phyloP scores from a whole-genome alignment of 2,888 invertebrate species.

The Tholera decimalis region DNA sequence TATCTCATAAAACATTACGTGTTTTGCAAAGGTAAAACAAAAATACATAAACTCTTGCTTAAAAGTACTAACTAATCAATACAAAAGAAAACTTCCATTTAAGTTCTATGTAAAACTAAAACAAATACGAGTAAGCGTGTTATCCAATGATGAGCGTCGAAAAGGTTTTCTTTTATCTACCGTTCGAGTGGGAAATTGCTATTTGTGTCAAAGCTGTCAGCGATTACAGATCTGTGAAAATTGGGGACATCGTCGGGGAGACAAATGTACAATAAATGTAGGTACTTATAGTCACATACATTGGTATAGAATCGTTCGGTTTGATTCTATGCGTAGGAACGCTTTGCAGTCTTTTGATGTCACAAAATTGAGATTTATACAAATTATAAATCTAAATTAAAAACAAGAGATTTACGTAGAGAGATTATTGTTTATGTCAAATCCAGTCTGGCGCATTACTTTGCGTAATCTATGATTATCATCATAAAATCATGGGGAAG shows the following conservation, averaged over 20 bases:
- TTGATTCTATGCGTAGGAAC: not conserved
- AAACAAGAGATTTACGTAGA: too few species aligned
- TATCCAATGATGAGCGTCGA: conserved; percentile 32
- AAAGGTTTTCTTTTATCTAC: conserved; percentile 58
- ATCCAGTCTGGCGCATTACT: too few species aligned
- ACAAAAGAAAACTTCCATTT: not conserved
- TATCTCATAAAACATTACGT: too few species aligned
- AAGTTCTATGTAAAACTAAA: conserved; percentile 30
- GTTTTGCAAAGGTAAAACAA: too few species aligned
- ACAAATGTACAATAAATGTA: not conserved
- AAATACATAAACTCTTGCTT: too few species aligned
- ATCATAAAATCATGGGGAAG: too few species aligned
- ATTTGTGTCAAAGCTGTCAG: conserved; percentile 51
- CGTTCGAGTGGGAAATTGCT: conserved; percentile 58
- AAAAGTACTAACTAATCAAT: conserved; percentile 1
- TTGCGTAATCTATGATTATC: too few species aligned
- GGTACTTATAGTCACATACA: not conserved
- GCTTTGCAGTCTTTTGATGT: not conserved
- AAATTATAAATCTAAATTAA: too few species aligned
- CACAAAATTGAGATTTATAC: too few species aligned
- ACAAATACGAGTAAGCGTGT: conserved; percentile 31
- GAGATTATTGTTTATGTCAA: too few species aligned
- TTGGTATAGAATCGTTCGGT: not conserved
- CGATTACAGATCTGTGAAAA: conserved; percentile 52
- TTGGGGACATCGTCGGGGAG: conserved; percentile 38